A percentile compares a stretch with the other conserved stretches of the same genome.
Evolutionary conservation across 2,888 invertebrate genomes (phyloP).

Genomic region (Torymus auratus): DNA sequence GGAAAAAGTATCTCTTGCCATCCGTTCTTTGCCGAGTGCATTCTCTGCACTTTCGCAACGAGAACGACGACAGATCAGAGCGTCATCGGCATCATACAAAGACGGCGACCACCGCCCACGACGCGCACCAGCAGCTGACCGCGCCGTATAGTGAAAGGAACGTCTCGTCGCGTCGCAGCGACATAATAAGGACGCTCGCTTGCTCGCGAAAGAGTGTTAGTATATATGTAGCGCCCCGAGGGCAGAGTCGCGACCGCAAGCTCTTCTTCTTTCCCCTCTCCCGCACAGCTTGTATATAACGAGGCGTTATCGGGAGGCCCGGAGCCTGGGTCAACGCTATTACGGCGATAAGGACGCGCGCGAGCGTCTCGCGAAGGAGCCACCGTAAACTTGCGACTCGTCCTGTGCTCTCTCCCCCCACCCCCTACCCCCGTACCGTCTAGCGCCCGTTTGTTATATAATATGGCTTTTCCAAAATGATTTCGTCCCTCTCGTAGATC

Average conservation of each 20-base stretch:
- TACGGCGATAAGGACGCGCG: constrained; percentile 38
- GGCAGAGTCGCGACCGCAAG: too few relatives aligned
- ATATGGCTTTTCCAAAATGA: constrained; percentile 28
- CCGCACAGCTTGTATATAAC: neutral
- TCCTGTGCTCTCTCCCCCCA: neutral
- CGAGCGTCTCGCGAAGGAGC: neutral
- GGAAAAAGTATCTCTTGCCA: too few relatives aligned
- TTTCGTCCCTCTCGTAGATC: constrained; percentile 4
- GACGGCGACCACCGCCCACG: constrained; percentile 15
- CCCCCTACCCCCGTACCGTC: neutral
- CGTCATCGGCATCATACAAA: constrained; percentile 3
- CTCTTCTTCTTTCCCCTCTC: neutral
- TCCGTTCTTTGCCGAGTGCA: neutral
- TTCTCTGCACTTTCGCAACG: constrained; percentile 23
- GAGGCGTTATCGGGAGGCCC: constrained; percentile 29
- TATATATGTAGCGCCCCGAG: too few relatives aligned
- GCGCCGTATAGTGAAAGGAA: neutral
- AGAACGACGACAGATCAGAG: neutral
- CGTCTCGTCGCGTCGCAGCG: too few relatives aligned
- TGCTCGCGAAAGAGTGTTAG: too few relatives aligned
- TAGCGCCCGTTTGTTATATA: neutral
- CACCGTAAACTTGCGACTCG: too few relatives aligned
- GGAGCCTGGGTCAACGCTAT: constrained; percentile 50
- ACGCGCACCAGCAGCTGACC: neutral
- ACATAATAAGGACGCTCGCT: too few relatives aligned